These are phyloP conservation scores for Pseudochirops corinnae DNA, from an alignment of 2,797 vertebrate genomes.

Conservation along the genomic window DNA sequence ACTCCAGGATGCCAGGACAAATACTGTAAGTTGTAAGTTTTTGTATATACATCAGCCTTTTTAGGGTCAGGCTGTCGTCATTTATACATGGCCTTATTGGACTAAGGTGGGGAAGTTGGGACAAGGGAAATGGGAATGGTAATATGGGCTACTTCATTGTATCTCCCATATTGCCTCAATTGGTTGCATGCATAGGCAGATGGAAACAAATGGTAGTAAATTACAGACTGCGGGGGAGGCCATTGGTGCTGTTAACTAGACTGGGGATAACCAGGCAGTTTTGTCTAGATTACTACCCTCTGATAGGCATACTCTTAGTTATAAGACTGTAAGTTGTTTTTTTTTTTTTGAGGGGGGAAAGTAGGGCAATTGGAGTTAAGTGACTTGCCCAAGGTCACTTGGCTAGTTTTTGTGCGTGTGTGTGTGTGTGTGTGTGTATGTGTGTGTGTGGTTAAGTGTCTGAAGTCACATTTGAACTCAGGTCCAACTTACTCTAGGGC, in stretches of 20 bases:
- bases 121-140: not conserved
- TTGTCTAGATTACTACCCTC: not conserved
- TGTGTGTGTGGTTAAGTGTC: too few species aligned
- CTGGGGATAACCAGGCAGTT: not conserved
- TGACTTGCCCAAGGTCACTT: too few species aligned
- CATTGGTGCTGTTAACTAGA: not conserved
- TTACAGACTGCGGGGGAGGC: not conserved
- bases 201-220: not conserved
- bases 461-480: too few species aligned
- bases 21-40: conserved; percentile 88
- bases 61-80: not conserved
- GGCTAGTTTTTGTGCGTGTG: too few species aligned
- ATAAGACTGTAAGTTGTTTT: not conserved
- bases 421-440: too few species aligned
- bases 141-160: not conserved
- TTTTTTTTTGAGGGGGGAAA: too few species aligned
- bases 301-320: not conserved
- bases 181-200: not conserved
- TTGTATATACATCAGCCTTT: not conserved
- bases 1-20: conserved; percentile 94
- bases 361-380: too few species aligned
- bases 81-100: not conserved
- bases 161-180: not conserved
- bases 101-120: not conserved
- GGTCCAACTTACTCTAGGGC: too few species aligned